Conservation (phyloP, 1,140 invertebrate species). For the Cepaea nemoralis region DNA sequence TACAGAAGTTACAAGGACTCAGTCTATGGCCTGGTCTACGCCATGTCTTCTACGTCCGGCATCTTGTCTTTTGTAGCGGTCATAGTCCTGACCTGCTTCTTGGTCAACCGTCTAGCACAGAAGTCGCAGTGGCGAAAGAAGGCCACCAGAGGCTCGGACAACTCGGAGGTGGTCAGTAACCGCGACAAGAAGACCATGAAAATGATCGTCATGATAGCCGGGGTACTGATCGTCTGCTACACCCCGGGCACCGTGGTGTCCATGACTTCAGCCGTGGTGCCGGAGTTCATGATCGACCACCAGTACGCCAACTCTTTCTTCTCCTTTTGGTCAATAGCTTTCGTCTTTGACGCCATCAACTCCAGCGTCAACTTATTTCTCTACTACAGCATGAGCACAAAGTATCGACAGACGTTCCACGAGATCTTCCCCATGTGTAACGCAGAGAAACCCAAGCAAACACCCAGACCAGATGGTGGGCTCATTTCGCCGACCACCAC, state of each 20-base stretch:
- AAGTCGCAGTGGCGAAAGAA: constrained; percentile 5
- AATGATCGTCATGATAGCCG: constrained; percentile 24
- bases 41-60: not conserved
- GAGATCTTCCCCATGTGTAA: not conserved
- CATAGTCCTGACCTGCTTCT: not conserved
- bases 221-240: constrained; percentile 21
- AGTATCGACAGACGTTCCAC: not conserved
- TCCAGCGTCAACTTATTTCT: constrained; percentile 17
- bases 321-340: not conserved
- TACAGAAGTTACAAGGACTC: not conserved
- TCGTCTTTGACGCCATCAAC: not conserved
- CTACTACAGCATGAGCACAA: constrained; percentile 27
- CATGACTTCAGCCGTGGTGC: not conserved
- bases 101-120: not conserved
- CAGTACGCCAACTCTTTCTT: not conserved
- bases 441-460: not conserved
- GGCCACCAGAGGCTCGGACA: not conserved
- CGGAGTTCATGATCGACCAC: not conserved
- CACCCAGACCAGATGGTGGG: not conserved
- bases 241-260: not conserved
- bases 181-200: not conserved
- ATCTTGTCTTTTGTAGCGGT: constrained; percentile 20
- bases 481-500: too few species aligned
- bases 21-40: not conserved
- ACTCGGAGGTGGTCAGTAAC: not conserved